These are phyloP conservation scores for Tricholaema leucomelas DNA, from an alignment of 2,113 vertebrate genomes.

Conservation along the genomic window DNA sequence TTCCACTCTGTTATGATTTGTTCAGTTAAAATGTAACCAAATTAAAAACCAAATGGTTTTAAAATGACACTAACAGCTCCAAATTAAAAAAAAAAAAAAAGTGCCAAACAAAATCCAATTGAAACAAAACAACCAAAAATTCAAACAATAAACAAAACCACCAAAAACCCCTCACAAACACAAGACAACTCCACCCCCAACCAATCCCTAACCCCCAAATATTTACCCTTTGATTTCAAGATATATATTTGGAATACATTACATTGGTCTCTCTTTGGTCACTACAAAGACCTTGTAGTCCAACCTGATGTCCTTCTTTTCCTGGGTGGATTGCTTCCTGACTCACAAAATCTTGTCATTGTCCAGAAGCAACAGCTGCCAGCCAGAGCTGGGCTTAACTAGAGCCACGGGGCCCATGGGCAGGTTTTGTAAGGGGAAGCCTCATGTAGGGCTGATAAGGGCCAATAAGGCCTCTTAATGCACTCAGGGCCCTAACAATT, in stretches of 20 bases:
- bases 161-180: too few species aligned
- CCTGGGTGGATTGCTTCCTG: accelerated
- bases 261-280: not conserved
- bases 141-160: not conserved
- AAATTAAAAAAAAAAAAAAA: not conserved
- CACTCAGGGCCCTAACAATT: not conserved
- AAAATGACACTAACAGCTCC: not conserved
- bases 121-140: not conserved
- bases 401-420: not conserved
- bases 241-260: not conserved
- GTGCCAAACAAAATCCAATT: not conserved
- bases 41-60: not conserved
- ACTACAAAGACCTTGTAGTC: not conserved
- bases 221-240: not conserved
- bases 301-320: not conserved
- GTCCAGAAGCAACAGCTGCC: not conserved
- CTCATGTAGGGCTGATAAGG: not conserved
- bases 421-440: not conserved
- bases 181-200: too few species aligned
- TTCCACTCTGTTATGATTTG: not conserved
- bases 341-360: not conserved
- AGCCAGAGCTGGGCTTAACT: not conserved
- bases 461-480: not conserved
- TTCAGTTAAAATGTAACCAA: not conserved
- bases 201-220: too few species aligned